Conservation (phyloP, 2,888 invertebrate genomes). For the Lasioglossum villosulum region DNA sequence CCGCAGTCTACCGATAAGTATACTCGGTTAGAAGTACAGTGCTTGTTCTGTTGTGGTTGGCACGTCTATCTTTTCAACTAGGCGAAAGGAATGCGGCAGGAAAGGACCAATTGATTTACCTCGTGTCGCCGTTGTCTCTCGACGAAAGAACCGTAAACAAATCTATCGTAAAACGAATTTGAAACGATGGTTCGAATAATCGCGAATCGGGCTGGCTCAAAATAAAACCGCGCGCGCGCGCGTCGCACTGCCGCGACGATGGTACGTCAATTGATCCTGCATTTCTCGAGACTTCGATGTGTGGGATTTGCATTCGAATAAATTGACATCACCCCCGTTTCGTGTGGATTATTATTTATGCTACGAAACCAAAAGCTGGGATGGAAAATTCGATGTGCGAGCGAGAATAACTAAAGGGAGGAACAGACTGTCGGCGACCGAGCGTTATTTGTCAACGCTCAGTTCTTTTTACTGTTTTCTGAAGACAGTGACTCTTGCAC, state of each 20-base stretch:
- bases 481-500: not conserved
- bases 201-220: slow-evolving; percentile 53
- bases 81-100: slow-evolving; percentile 38
- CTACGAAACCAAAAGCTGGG: slow-evolving; percentile 49
- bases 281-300: slow-evolving; percentile 42
- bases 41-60: slow-evolving; percentile 75
- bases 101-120: slow-evolving; percentile 70
- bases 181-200: slow-evolving; percentile 49
- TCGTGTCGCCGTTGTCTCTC: slow-evolving; percentile 42
- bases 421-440: slow-evolving; percentile 38
- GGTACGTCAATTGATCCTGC: slow-evolving; percentile 70
- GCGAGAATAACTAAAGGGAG: slow-evolving; percentile 27
- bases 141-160: slow-evolving; percentile 37
- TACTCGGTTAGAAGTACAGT: slow-evolving; percentile 75
- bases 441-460: not conserved
- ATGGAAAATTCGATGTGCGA: slow-evolving; percentile 49
- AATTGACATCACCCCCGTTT: slow-evolving; percentile 54
- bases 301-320: slow-evolving; percentile 52
- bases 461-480: not conserved
- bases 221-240: slow-evolving; percentile 3
- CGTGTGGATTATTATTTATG: slow-evolving; percentile 69
- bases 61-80: slow-evolving; percentile 72
- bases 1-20: slow-evolving; percentile 52
- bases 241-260: slow-evolving; percentile 18
- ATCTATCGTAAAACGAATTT: not conserved